Percentiles rank a stretch among this genome's conserved stretches.
Conservation (phyloP, 1,140 invertebrate genomes). For the Anoplophora glabripennis region DNA sequence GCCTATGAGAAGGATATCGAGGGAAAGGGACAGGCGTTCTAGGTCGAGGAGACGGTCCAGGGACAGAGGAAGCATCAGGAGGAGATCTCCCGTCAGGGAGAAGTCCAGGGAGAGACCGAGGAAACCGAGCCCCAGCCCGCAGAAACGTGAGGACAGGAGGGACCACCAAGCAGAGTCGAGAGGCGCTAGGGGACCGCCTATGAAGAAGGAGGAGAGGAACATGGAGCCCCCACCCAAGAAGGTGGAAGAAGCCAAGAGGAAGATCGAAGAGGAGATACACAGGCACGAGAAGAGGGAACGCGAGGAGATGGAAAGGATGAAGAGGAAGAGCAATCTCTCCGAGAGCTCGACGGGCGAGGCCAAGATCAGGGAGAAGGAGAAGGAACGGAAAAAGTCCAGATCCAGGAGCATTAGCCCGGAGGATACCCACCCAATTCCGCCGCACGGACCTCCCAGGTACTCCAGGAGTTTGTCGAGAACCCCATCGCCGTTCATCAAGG, state of each 20-base stretch:
- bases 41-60: constrained; percentile 39
- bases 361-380: constrained; percentile 28
- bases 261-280: constrained; percentile 37
- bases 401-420: constrained; percentile 44
- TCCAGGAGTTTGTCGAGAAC: constrained; percentile 72
- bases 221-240: constrained; percentile 37
- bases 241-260: constrained; percentile 32
- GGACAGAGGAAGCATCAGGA: constrained; percentile 37
- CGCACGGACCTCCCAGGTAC: constrained; percentile 50
- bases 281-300: constrained; percentile 40
- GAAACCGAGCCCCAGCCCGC: constrained; percentile 40
- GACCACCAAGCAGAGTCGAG: constrained; percentile 23
- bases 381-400: constrained; percentile 40
- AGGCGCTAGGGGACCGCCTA: constrained; percentile 13
- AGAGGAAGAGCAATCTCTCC: constrained; percentile 22
- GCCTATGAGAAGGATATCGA: constrained; percentile 33
- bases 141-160: constrained; percentile 23
- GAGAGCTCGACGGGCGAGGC: constrained; percentile 20
- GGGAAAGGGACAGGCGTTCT: constrained; percentile 40
- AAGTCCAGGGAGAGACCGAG: constrained; percentile 30
- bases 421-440: constrained; percentile 39
- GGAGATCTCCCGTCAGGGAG: constrained; percentile 36
- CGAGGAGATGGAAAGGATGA: constrained; percentile 25
- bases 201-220: constrained; percentile 39
- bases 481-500: constrained; percentile 75